Evolutionary conservation across 2,113 vertebrate genomes (phyloP).

Genomic region (Melanocharis versteri): DNA sequence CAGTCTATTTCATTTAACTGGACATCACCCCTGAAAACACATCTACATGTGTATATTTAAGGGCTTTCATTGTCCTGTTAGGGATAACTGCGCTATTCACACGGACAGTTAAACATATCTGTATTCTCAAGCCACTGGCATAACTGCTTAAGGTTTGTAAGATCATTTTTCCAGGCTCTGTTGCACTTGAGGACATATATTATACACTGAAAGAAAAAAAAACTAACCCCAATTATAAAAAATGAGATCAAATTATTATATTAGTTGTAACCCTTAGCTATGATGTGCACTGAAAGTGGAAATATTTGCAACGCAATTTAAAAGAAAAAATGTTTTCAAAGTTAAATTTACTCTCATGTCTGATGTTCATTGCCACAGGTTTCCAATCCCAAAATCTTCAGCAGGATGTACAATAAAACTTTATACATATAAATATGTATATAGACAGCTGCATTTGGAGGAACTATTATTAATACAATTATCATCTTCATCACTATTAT

Average conservation of each 20-base stretch:
- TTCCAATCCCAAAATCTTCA: not conserved
- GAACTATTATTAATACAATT: not conserved
- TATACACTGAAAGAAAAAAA: not conserved
- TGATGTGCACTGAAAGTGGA: not conserved
- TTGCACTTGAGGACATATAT: not conserved
- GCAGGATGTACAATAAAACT: not conserved
- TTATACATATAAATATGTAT: too few relatives aligned
- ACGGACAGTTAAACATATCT: not conserved
- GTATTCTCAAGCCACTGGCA: not conserved
- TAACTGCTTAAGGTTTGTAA: not conserved
- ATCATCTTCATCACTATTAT: not conserved
- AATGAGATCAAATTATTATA: not conserved
- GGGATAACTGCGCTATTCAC: not conserved
- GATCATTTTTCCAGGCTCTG: not conserved
- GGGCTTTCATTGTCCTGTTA: not conserved
- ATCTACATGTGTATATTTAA: not conserved
- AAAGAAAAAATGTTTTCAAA: not conserved
- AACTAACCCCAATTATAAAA: not conserved
- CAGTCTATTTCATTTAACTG: not conserved
- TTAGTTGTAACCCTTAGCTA: not conserved
- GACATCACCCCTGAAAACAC: not conserved
- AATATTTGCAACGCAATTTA: not conserved
- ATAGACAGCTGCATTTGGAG: not conserved
- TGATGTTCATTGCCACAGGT: not conserved
- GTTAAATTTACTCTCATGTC: not conserved